phyloP scores from a whole-genome alignment of 2,113 vertebrate species.

The Bettongia penicillata region DNA sequence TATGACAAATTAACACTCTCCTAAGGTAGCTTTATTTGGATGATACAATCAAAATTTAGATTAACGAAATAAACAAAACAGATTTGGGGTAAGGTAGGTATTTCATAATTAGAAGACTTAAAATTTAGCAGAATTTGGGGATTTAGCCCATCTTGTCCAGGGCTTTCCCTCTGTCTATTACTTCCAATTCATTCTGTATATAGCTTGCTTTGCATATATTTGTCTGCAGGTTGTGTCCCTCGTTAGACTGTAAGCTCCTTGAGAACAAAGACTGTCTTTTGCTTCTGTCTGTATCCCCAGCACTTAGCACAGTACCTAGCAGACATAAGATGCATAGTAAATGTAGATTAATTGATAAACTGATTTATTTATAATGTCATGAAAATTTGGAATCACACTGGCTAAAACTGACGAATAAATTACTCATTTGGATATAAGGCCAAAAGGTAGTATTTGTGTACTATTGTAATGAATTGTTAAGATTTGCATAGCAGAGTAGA shows the following conservation, averaged over 20 bases:
- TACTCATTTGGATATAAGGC: background rate
- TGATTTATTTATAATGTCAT: background rate
- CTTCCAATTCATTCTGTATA: background rate
- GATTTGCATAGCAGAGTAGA: background rate
- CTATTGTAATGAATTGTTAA: background rate
- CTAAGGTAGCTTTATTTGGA: background rate
- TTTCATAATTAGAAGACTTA: background rate
- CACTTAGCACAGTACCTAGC: background rate
- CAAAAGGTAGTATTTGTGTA: background rate
- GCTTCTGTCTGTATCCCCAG: background rate
- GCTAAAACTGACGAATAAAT: background rate
- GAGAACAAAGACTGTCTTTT: background rate
- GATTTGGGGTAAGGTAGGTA: background rate
- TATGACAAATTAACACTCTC: background rate
- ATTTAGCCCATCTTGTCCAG: background rate
- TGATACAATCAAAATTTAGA: background rate
- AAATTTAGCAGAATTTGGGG: background rate
- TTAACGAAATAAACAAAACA: background rate
- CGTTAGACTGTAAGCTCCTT: too few relatives aligned
- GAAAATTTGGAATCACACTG: background rate
- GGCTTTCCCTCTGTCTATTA: background rate
- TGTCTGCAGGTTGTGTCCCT: background rate
- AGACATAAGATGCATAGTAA: background rate
- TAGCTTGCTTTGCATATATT: background rate
- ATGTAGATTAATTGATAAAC: background rate